Evolutionary conservation across 2,888 invertebrate genomes (phyloP).

Genomic region (Antheraea yamamai): DNA sequence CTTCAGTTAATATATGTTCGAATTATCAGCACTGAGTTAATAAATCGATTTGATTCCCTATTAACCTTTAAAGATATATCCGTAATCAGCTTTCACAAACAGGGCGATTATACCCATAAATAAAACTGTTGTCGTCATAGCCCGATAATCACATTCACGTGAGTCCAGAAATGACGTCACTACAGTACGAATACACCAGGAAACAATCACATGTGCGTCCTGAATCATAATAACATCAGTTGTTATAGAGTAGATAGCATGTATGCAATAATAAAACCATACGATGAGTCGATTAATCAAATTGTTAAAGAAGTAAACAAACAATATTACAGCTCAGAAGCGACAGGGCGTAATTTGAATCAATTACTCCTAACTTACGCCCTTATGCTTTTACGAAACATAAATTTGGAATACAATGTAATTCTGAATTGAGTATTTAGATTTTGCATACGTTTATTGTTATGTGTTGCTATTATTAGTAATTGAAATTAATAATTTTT

Average conservation of each 20-base stretch:
- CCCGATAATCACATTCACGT: neutral
- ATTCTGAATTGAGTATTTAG: too few species aligned
- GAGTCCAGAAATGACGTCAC: neutral
- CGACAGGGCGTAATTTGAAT: neutral
- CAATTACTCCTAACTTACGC: neutral
- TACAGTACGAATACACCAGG: neutral
- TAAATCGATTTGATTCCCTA: neutral
- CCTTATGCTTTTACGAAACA: neutral
- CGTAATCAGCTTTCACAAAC: conserved; percentile 1
- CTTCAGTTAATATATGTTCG: neutral
- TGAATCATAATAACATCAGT: neutral
- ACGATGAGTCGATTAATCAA: neutral
- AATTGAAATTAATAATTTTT: too few species aligned
- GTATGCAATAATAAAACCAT: neutral
- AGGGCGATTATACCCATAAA: neutral
- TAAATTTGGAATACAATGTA: too few species aligned
- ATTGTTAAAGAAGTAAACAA: neutral
- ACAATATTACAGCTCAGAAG: neutral
- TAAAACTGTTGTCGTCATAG: conserved; percentile 3
- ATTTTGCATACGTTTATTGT: too few species aligned
- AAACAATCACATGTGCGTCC: conserved; percentile 5
- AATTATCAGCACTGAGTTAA: neutral
- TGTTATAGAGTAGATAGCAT: neutral
- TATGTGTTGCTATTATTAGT: too few species aligned
- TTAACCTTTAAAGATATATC: neutral